These are phyloP conservation scores for Athripsodes cinereus DNA, from an alignment of 2,888 invertebrate species.

Conservation along the genomic window DNA sequence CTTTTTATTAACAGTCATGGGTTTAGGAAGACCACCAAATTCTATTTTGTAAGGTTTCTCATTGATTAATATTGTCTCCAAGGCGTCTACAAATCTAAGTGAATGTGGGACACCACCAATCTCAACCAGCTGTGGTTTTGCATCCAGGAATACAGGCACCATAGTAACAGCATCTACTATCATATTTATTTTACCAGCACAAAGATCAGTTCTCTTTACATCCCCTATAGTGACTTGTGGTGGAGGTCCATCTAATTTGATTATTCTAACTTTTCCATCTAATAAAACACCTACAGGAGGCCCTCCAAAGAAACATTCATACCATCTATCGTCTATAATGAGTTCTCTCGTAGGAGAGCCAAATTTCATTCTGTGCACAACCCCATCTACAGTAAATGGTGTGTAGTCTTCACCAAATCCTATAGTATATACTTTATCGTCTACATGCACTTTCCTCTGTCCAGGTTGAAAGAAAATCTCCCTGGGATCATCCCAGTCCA, in stretches of 20 bases:
- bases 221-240: constrained; percentile 91
- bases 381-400: constrained; percentile 67
- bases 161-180: constrained; percentile 75
- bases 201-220: constrained; percentile 69
- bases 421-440: constrained; percentile 64
- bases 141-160: constrained; percentile 76
- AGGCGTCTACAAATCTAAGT: constrained; percentile 72
- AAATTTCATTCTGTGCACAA: constrained; percentile 71
- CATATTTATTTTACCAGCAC: constrained; percentile 77
- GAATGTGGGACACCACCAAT: constrained; percentile 67
- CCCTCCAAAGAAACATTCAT: constrained; percentile 90
- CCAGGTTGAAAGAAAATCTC: constrained; percentile 84
- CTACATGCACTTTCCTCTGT: constrained; percentile 64
- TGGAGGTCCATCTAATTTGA: constrained; percentile 84
- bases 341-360: constrained; percentile 91
- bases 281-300: constrained; percentile 76
- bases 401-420: constrained; percentile 65
- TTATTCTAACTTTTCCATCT: constrained; percentile 66
- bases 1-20: constrained; percentile 64
- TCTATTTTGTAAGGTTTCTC: constrained; percentile 72
- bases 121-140: constrained; percentile 73
- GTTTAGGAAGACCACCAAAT: constrained; percentile 79
- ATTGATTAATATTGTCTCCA: constrained; percentile 72
- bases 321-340: constrained; percentile 82
- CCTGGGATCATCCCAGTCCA: constrained; percentile 80